Evolutionary conservation across 2,888 invertebrate genomes (phyloP).

Genomic region (Acanthosepion lycidas): DNA sequence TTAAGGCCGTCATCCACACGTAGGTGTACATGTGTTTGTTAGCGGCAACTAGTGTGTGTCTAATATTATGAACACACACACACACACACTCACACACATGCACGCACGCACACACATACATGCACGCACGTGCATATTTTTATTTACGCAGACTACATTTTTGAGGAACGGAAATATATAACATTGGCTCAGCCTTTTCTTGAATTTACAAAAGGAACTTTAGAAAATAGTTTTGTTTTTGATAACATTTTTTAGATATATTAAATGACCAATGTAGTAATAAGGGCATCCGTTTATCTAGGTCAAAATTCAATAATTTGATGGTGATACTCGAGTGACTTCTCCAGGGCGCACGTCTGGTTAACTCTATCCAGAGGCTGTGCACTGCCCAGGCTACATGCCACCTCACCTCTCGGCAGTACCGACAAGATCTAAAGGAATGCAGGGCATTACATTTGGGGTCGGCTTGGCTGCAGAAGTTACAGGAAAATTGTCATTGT

Average conservation of each 20-base stretch:
- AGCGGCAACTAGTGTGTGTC: neutral
- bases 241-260: neutral
- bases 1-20: neutral
- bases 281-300: too few species aligned
- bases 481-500: too few species aligned
- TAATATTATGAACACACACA: neutral
- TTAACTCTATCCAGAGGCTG: too few species aligned
- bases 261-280: neutral
- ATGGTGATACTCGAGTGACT: too few species aligned
- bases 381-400: too few species aligned
- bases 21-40: neutral
- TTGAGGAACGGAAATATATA: neutral
- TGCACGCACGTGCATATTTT: neutral
- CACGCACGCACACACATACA: too few species aligned
- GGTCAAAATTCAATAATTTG: too few species aligned
- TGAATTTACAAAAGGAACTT: neutral
- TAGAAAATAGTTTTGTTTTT: neutral
- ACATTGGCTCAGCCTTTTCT: neutral
- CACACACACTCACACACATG: neutral
- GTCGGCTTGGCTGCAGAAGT: too few species aligned
- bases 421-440: too few species aligned
- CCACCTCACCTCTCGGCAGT: too few species aligned
- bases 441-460: too few species aligned
- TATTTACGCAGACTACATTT: neutral
- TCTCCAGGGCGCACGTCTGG: too few species aligned